Evolutionary conservation across 2,888 invertebrate species (phyloP).

Genomic region (Trichopoda pennipes): DNA sequence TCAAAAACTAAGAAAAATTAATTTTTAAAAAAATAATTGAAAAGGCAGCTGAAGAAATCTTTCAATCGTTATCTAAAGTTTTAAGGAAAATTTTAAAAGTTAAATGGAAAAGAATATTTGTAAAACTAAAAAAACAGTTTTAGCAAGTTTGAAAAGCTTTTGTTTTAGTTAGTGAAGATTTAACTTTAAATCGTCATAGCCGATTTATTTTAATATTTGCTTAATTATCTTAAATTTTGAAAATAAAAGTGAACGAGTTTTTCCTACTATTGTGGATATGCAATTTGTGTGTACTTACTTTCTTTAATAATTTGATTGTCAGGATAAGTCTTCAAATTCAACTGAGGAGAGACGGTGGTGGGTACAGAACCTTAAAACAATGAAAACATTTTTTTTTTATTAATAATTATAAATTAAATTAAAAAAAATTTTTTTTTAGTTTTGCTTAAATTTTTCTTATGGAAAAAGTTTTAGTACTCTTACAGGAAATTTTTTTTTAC

Average conservation of each 20-base stretch:
- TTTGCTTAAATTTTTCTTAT: too few relatives aligned
- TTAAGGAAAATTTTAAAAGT: too few relatives aligned
- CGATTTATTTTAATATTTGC: not conserved
- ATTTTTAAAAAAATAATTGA: too few relatives aligned
- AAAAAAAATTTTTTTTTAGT: too few relatives aligned
- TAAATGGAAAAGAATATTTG: too few relatives aligned
- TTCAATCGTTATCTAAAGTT: too few relatives aligned
- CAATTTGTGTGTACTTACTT: conserved; percentile 85
- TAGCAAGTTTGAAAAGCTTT: not conserved
- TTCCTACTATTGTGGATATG: not conserved
- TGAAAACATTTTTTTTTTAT: not conserved
- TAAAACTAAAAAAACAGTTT: too few relatives aligned
- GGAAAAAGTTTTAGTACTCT: too few relatives aligned
- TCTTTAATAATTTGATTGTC: conserved; percentile 89
- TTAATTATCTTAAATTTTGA: not conserved
- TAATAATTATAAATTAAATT: too few relatives aligned
- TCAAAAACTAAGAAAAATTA: too few relatives aligned
- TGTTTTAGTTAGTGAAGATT: not conserved
- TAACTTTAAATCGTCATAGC: not conserved
- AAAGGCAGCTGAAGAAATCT: too few relatives aligned
- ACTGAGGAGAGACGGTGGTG: conserved; percentile 76
- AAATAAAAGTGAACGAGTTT: not conserved
- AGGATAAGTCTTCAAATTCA: conserved; percentile 89
- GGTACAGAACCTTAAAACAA: conserved; percentile 54
- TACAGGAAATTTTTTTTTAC: too few relatives aligned